A percentile compares a stretch with the other conserved stretches of the same genome.
Conservation (phyloP, 2,888 invertebrate genomes). For the Drosophila merina region DNA sequence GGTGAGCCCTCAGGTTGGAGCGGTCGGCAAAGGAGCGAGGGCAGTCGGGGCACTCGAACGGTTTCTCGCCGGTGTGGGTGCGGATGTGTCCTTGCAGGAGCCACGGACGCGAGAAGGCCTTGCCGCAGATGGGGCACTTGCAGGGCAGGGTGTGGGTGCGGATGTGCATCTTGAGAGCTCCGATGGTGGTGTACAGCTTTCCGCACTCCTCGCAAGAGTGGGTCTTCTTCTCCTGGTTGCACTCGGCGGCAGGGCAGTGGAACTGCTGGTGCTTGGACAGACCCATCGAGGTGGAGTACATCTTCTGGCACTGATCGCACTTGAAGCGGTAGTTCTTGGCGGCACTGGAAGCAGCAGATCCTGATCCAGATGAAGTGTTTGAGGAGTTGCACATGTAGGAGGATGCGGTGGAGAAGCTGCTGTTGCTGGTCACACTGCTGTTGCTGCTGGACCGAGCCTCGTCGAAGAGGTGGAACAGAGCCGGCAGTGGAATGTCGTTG, state of each 20-base stretch:
- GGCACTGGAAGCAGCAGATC: conserved; percentile 9
- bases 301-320: conserved; percentile 96
- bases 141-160: conserved; percentile 83
- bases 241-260: conserved; percentile 94
- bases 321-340: conserved; percentile 88
- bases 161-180: conserved; percentile 84
- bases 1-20: conserved; percentile 83
- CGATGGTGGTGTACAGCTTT: conserved; percentile 82
- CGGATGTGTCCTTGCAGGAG: conserved; percentile 83
- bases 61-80: conserved; percentile 83
- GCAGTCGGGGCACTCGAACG: conserved; percentile 82
- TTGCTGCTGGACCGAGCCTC: conserved; percentile 64
- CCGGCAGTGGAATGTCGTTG: conserved; percentile 82
- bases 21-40: conserved; percentile 83
- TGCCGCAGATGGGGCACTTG: conserved; percentile 83
- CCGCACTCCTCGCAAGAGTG: conserved; percentile 82
- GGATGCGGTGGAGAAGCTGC: conserved; percentile 31
- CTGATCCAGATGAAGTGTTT: conserved; percentile 3
- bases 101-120: conserved; percentile 84
- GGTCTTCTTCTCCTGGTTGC: conserved; percentile 93
- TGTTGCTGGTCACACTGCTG: conserved; percentile 37
- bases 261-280: conserved; percentile 97
- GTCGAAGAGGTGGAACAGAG: conserved; percentile 77
- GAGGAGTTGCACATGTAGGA: conserved; percentile 35
- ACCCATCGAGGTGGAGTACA: conserved; percentile 97